These are phyloP conservation scores for Leptinotarsa haldemani DNA, from an alignment of 2,888 invertebrate genomes.

Conservation along the genomic window DNA sequence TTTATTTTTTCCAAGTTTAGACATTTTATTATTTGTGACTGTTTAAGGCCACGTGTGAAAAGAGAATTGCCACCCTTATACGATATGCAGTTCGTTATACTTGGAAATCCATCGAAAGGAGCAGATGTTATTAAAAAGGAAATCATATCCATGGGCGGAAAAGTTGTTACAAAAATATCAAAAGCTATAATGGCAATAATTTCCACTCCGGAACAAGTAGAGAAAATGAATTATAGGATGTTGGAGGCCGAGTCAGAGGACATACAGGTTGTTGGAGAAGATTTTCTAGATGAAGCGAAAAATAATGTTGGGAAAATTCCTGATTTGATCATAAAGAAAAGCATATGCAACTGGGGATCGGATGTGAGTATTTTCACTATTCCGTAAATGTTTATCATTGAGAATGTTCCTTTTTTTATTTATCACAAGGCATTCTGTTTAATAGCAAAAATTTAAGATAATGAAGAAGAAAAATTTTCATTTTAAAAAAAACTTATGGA, in stretches of 20 bases:
- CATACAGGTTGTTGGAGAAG: slow-evolving; percentile 84
- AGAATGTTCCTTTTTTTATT: too few relatives aligned
- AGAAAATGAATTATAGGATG: slow-evolving; percentile 76
- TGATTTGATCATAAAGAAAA: slow-evolving; percentile 76
- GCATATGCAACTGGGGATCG: slow-evolving; percentile 86
- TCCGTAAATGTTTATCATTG: too few relatives aligned
- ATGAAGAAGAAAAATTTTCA: too few relatives aligned
- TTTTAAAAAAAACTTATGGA: too few relatives aligned
- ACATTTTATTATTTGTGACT: not conserved
- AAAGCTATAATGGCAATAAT: slow-evolving; percentile 80
- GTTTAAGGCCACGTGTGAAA: slow-evolving; percentile 73
- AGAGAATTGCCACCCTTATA: slow-evolving; percentile 78
- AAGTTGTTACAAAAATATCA: slow-evolving; percentile 74
- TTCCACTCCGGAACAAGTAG: slow-evolving; percentile 76
- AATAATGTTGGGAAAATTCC: slow-evolving; percentile 73
- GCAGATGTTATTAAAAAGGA: slow-evolving; percentile 76
- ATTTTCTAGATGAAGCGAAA: slow-evolving; percentile 77
- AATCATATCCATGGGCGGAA: slow-evolving; percentile 82
- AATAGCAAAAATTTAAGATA: too few relatives aligned
- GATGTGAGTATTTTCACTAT: slow-evolving; percentile 71
- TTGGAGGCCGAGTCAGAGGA: slow-evolving; percentile 74
- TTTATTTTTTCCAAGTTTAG: not conserved
- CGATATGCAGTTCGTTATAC: slow-evolving; percentile 81
- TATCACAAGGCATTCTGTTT: too few relatives aligned
- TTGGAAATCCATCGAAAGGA: slow-evolving; percentile 68